These are phyloP conservation scores for Ranitomeya variabilis DNA, from an alignment of 2,113 vertebrate species.

Conservation along the genomic window DNA sequence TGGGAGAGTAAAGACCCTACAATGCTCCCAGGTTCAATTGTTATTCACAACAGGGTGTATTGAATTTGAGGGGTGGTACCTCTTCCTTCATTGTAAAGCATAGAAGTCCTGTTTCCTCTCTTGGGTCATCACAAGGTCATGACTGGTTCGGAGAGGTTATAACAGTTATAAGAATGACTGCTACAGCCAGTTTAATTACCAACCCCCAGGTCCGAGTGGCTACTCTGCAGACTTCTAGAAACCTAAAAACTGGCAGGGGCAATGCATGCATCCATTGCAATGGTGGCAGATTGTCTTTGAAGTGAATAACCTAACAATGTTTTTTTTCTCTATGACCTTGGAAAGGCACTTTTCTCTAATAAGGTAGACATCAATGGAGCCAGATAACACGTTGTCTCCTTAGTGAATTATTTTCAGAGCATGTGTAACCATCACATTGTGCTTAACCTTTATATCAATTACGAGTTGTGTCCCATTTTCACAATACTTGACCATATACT, in stretches of 20 bases:
- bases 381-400: background rate
- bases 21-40: conserved; percentile 60
- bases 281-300: conserved; percentile 33
- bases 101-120: conserved; percentile 56
- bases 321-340: conserved; percentile 28
- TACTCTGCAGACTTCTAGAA: conserved; percentile 19
- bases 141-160: conserved; percentile 66
- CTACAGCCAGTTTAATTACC: conserved; percentile 32
- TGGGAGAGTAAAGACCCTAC: conserved; percentile 60
- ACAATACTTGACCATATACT: background rate
- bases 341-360: background rate
- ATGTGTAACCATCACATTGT: background rate
- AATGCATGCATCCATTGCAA: conserved; percentile 35
- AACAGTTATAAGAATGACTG: conserved; percentile 35
- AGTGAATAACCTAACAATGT: conserved; percentile 23
- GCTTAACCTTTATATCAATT: background rate
- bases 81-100: conserved; percentile 63
- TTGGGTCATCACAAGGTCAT: conserved; percentile 69
- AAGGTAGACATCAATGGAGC: background rate
- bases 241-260: conserved; percentile 43
- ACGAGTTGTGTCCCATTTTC: too few relatives aligned
- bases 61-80: conserved; percentile 52
- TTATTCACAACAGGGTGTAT: conserved; percentile 35
- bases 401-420: background rate
- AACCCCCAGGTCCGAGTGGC: background rate